A percentile compares a stretch with the other conserved stretches of the same genome.
These are phyloP conservation scores for Nasalis larvatus DNA, from an alignment of 2,113 vertebrate species.

Conservation along the genomic window DNA sequence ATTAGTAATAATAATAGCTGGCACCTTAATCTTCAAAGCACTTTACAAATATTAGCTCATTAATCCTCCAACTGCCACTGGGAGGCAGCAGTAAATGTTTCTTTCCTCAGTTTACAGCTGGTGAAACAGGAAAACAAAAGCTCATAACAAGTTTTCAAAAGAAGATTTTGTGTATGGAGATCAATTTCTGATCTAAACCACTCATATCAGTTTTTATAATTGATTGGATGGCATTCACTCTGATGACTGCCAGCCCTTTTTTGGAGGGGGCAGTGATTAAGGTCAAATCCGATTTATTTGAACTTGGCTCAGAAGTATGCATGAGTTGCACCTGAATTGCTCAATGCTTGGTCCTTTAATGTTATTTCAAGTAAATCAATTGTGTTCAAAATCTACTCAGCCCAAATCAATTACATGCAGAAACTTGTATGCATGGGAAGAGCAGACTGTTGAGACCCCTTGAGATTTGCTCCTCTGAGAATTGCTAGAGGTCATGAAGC, in stretches of 20 bases:
- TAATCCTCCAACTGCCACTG: conserved; percentile 21
- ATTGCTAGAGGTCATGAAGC: background rate
- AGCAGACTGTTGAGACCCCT: background rate
- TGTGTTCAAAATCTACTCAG: background rate
- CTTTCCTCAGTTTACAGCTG: background rate
- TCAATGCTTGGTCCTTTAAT: background rate
- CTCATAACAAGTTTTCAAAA: background rate
- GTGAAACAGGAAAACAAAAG: background rate
- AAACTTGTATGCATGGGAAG: background rate
- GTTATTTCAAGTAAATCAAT: conserved; percentile 49
- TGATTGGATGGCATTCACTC: background rate
- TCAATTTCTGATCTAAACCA: background rate
- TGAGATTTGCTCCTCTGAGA: background rate
- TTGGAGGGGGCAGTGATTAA: background rate
- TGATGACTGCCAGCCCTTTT: background rate
- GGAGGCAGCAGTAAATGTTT: background rate
- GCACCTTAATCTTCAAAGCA: conserved; percentile 62
- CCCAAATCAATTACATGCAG: conserved; percentile 30
- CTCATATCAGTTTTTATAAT: background rate
- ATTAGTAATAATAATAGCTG: conserved; percentile 74
- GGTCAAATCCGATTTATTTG: conserved; percentile 46
- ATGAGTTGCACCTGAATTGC: background rate
- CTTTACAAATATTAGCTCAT: conserved; percentile 67
- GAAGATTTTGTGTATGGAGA: background rate
- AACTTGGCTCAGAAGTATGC: conserved; percentile 11